Evolutionary conservation across 2,797 vertebrate genomes (phyloP).

Genomic region (Pristis pectinata): DNA sequence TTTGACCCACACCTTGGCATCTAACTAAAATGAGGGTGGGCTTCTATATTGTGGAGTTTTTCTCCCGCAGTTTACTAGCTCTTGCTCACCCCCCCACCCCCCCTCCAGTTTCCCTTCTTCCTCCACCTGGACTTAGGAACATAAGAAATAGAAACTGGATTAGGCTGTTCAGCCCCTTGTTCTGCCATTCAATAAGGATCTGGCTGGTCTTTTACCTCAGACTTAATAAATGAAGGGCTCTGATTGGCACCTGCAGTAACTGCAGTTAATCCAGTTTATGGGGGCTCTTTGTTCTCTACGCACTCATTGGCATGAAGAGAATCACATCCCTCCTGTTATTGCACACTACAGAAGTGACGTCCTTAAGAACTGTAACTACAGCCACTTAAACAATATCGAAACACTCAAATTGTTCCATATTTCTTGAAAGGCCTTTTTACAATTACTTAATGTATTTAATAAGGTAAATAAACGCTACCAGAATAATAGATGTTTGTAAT

Average conservation of each 20-base stretch:
- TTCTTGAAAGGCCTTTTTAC: not conserved
- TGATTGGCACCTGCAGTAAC: not conserved
- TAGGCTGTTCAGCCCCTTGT: too few species aligned
- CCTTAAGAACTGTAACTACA: not conserved
- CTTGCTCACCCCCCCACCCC: not conserved
- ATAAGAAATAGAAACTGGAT: too few species aligned
- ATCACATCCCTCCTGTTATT: not conserved
- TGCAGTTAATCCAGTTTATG: not conserved
- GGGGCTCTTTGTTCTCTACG: not conserved
- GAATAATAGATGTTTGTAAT: not conserved
- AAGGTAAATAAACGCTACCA: not conserved
- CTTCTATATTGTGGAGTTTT: too few species aligned
- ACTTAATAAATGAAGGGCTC: not conserved
- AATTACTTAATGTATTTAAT: not conserved
- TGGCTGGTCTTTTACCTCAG: not conserved
- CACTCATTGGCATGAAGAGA: too few species aligned
- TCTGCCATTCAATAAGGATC: too few species aligned
- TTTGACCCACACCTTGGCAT: not conserved
- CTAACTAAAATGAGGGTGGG: not conserved
- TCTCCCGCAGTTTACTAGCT: not conserved
- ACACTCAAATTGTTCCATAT: not conserved
- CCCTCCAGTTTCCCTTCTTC: not conserved
- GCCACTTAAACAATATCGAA: not conserved
- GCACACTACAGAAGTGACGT: not conserved
- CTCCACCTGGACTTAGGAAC: too few species aligned